Evolutionary conservation across 2,113 vertebrate genomes (phyloP).

Genomic region (Chaetorhynchus papuensis): DNA sequence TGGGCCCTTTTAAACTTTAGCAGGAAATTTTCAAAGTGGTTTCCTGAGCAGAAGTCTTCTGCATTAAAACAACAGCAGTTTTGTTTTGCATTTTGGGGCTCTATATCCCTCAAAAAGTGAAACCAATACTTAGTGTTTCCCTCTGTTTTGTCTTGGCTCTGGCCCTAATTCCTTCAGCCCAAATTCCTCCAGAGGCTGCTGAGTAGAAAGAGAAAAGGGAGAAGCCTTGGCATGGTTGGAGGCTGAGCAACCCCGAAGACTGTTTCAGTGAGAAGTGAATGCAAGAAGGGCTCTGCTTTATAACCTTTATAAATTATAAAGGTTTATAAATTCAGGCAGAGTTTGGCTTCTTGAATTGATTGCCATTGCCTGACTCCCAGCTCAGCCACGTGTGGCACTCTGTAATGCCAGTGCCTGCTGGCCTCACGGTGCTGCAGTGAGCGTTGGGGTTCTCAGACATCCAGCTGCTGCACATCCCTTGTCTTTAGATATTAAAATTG

Average conservation of each 20-base stretch:
- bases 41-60: neutral
- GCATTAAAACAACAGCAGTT: neutral
- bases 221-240: neutral
- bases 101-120: neutral
- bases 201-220: neutral
- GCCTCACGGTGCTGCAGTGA: neutral
- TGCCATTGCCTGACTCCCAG: neutral
- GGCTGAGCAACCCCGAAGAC: neutral
- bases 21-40: neutral
- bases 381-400: neutral
- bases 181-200: neutral
- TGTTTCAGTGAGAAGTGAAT: neutral
- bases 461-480: neutral
- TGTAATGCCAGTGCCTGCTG: accelerated
- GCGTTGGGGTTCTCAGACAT: neutral
- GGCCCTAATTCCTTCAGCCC: neutral
- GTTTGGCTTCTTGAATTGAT: neutral
- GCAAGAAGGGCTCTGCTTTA: neutral
- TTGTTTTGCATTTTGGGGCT: neutral
- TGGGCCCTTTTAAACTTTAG: neutral
- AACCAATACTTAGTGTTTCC: neutral
- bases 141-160: neutral
- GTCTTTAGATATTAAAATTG: neutral
- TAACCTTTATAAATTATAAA: neutral
- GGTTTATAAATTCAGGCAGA: neutral